Conservation (phyloP, 2,113 vertebrate genomes). For the Plecotus auritus region DNA sequence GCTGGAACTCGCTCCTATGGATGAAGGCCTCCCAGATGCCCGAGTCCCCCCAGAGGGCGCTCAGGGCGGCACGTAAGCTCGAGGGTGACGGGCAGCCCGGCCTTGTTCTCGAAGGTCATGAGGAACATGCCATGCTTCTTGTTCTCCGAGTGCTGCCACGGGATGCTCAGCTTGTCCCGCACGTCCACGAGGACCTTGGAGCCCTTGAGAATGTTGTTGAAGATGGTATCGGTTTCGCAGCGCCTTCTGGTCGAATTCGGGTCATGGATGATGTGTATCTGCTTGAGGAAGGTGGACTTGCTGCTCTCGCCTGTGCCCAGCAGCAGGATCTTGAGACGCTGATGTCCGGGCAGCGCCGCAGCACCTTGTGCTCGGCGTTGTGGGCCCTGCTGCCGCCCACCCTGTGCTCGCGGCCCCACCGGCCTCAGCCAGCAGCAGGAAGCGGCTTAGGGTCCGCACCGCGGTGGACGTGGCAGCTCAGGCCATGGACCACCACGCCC, state of each 20-base stretch:
- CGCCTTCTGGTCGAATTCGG: conserved; percentile 93
- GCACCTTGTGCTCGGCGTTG: conserved; percentile 90
- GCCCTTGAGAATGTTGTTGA: too few species aligned
- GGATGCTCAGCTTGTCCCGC: conserved; percentile 94
- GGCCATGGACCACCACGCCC: conserved; percentile 68
- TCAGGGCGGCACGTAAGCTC: conserved; percentile 93
- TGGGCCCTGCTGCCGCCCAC: conserved; percentile 80
- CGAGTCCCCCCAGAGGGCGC: conserved; percentile 89
- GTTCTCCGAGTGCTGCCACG: conserved; percentile 94
- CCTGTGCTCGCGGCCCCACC: conserved; percentile 74
- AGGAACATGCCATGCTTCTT: conserved; percentile 97
- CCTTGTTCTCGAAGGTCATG: conserved; percentile 95
- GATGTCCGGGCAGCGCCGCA: conserved; percentile 84
- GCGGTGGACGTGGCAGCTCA: conserved; percentile 80
- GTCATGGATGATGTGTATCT: conserved; percentile 96
- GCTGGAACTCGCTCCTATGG: conserved; percentile 93
- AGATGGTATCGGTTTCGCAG: conserved; percentile 90
- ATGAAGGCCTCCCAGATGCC: conserved; percentile 92
- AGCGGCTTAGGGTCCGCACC: too few species aligned
- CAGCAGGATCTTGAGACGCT: conserved; percentile 85
- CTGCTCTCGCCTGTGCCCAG: conserved; percentile 95
- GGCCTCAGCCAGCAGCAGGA: conserved; percentile 90
- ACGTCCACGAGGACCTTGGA: conserved; percentile 95
- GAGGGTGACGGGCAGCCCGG: conserved; percentile 90
- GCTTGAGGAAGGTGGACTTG: conserved; percentile 95